Evolutionary conservation across 2,113 vertebrate species (phyloP), one percentile per base, ranked within the genome.

Genomic region (Xenus cinereus): DNA sequence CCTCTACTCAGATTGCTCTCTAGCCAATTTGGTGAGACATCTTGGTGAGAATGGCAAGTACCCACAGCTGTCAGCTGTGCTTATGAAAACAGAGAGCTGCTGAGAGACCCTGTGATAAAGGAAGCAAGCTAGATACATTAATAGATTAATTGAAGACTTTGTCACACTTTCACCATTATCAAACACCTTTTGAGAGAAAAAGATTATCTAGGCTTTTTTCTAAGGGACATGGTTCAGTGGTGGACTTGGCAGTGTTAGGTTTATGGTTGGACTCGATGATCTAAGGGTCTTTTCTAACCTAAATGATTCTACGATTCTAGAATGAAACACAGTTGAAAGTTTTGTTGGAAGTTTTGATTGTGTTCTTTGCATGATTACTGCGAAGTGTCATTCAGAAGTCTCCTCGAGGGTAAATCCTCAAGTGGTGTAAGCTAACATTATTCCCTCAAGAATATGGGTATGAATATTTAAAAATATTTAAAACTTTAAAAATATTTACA

Each of bases 181-280:
- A 66, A 92, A 43, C 15, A 57, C 10, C 14, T 75, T 59, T 39
- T 67, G 59, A 95, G 48, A 89, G 22, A 68, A 77, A 95, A 78
- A 57, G 5, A 7, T 17, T 17, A 57, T 64, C 22, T 30, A 48
- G 13, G 27, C 10, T 77, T 83, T 69, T 48, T 73, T 64, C 32
- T 76, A 57, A 50, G 35, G 30, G 23, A 71, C 10, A 7, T 30
- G 15, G 35, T 69, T 63, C 37, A 69, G 41, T 12, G 27, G 26
- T 43, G 26, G 26, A 54, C 21, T 54, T 75, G 39, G 8, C 12
- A 35, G n/a, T 50, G 39, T 35, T 41, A 62, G 14, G 14, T 62
- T 91, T 72, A 41, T 0, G 0, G 53, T 48, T 74, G 56, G 5
- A 17, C 27, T 59, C 0, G 0, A 1, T 32, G 67, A 59, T 30